These are phyloP conservation scores for Drosophila dunni DNA, from an alignment of 1,140 invertebrate genomes.

Conservation along the genomic window DNA sequence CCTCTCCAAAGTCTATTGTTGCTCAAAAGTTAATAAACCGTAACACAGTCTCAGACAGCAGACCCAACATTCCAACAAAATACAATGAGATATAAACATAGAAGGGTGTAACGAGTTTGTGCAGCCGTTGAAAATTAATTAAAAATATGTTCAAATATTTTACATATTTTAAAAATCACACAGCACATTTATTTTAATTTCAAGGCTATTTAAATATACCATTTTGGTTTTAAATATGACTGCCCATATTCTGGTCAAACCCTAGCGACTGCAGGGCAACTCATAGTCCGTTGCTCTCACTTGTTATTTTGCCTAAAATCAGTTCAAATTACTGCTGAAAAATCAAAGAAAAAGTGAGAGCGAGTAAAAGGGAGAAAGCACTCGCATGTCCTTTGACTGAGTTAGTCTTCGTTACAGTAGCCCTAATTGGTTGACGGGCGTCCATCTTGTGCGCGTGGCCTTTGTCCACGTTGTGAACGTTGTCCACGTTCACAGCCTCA, in stretches of 20 bases:
- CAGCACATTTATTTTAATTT: too few species aligned
- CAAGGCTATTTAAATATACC: too few species aligned
- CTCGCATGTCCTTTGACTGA: conserved; percentile 38
- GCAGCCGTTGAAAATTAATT: too few species aligned
- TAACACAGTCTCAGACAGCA: neutral
- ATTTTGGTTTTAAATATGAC: too few species aligned
- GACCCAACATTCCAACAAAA: neutral
- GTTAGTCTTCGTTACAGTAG: conserved; percentile 52
- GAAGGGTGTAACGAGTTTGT: too few species aligned
- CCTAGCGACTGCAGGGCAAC: too few species aligned
- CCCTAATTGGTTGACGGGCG: conserved; percentile 51
- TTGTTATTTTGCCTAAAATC: conserved; percentile 27
- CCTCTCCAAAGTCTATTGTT: conserved; percentile 19
- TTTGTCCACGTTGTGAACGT: conserved; percentile 12
- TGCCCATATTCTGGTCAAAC: too few species aligned
- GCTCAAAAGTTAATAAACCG: conserved; percentile 51
- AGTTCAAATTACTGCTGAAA: conserved; percentile 62
- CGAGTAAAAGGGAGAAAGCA: conserved; percentile 4
- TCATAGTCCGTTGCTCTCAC: too few species aligned
- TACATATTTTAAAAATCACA: too few species aligned
- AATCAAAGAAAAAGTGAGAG: conserved; percentile 34
- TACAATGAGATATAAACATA: too few species aligned
- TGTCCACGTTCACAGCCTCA: conserved; percentile 19
- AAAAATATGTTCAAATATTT: too few species aligned
- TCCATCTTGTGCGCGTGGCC: conserved; percentile 31